Conservation (phyloP, 2,113 vertebrate genomes). For the Shinisaurus crocodilurus region DNA sequence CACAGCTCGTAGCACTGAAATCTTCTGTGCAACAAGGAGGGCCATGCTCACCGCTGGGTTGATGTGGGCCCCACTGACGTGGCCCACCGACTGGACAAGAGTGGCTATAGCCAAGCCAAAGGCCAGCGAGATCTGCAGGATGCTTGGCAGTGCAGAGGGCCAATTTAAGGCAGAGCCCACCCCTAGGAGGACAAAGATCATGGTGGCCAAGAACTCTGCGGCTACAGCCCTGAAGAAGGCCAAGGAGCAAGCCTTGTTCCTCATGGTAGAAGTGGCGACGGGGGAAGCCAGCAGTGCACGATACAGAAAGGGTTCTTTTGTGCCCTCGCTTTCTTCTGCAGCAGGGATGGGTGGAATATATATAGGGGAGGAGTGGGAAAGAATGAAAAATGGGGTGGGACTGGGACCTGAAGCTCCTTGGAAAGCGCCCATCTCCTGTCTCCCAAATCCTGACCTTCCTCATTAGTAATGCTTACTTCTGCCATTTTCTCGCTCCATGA, state of each 20-base stretch:
- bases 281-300: conserved; percentile 5
- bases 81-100: conserved; percentile 72
- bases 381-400: conserved; percentile 31
- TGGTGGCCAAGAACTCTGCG: conserved; percentile 75
- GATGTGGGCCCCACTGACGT: conserved; percentile 75
- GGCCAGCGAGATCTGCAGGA: conserved; percentile 72
- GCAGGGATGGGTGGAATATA: conserved; percentile 26
- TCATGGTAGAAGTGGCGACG: conserved; percentile 55
- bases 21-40: conserved; percentile 71
- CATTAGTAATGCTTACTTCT: neutral
- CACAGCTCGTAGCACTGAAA: conserved; percentile 65
- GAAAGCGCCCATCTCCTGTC: conserved; percentile 24
- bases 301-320: neutral
- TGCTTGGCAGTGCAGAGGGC: conserved; percentile 62
- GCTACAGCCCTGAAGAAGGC: conserved; percentile 73
- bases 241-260: conserved; percentile 71
- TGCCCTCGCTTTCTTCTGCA: conserved; percentile 2
- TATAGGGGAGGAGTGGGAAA: conserved; percentile 34
- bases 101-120: conserved; percentile 76
- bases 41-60: conserved; percentile 75
- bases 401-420: conserved; percentile 10
- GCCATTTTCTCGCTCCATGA: neutral
- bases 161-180: conserved; percentile 72
- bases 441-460: neutral
- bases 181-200: conserved; percentile 76